A percentile compares a stretch with the other conserved stretches of the same genome.
phyloP scores from a whole-genome alignment of 35 echinoderm and acorn worm species.

The Ptychodera flava region DNA sequence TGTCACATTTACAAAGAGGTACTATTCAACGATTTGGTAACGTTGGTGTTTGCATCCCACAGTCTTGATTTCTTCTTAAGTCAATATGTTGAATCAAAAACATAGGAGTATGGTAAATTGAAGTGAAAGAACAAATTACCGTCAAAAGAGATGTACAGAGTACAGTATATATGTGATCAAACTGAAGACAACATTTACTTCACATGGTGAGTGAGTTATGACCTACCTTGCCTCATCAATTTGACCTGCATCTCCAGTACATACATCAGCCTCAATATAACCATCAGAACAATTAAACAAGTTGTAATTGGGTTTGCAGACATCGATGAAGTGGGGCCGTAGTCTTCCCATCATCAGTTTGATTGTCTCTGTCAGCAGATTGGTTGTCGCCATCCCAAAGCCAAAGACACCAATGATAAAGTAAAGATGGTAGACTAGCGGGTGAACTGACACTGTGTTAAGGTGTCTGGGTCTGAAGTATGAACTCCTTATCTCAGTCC shows the following conservation, averaged over 20 bases:
- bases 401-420: constrained; percentile 47
- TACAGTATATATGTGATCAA: too few species aligned
- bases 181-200: too few species aligned
- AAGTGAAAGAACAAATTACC: too few species aligned
- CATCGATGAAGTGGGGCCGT: constrained; percentile 51
- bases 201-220: background rate
- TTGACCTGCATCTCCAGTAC: constrained; percentile 32
- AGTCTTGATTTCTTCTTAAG: too few species aligned
- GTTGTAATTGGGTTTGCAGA: constrained; percentile 54
- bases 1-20: too few species aligned
- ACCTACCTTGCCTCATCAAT: constrained; percentile 54
- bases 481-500: constrained; percentile 11
- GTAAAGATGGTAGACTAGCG: constrained; percentile 45
- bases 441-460: constrained; percentile 33
- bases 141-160: too few species aligned
- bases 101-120: too few species aligned
- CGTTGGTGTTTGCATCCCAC: too few species aligned
- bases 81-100: too few species aligned
- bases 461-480: constrained; percentile 26
- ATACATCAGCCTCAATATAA: constrained; percentile 40
- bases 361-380: constrained; percentile 44
- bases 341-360: constrained; percentile 64
- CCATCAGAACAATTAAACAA: constrained; percentile 47
- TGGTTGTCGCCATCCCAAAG: constrained; percentile 24
- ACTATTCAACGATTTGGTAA: too few species aligned